phyloP scores from a whole-genome alignment of 2,888 invertebrate genomes.

The Apomyelois bistriatella region DNA sequence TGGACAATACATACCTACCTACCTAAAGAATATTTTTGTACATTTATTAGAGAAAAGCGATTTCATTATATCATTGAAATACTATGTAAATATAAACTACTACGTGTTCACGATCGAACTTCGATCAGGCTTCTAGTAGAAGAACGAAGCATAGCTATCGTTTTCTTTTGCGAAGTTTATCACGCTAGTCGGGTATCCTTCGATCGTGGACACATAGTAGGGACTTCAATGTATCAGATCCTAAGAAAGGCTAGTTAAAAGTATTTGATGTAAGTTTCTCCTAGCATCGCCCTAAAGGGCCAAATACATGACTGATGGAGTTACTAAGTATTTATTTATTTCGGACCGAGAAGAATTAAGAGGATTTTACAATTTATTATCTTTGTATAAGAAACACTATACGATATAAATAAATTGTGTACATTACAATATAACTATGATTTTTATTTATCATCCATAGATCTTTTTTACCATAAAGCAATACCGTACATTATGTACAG shows the following conservation, averaged over 20 bases:
- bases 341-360: constrained; percentile 55
- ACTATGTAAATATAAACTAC: constrained; percentile 35
- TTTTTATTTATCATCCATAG: constrained; percentile 50
- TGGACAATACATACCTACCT: constrained; percentile 76
- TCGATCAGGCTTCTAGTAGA: constrained; percentile 23
- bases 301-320: constrained; percentile 65
- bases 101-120: constrained; percentile 30
- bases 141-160: constrained; percentile 18
- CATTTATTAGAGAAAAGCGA: constrained; percentile 58
- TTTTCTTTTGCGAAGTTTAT: constrained; percentile 14
- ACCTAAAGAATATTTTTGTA: constrained; percentile 74
- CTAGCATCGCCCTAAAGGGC: constrained; percentile 60
- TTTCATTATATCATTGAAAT: constrained; percentile 41
- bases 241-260: constrained; percentile 55
- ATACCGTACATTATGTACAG: too few relatives aligned
- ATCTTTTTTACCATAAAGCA: too few relatives aligned
- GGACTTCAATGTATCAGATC: constrained; percentile 44
- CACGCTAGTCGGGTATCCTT: constrained; percentile 21
- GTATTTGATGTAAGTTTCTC: constrained; percentile 59
- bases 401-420: constrained; percentile 80
- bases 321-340: constrained; percentile 78
- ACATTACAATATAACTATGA: constrained; percentile 61
- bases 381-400: constrained; percentile 77
- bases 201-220: constrained; percentile 30
- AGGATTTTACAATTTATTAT: constrained; percentile 79